Conservation (phyloP, 1,140 invertebrate species). For the Orchesella cincta region DNA sequence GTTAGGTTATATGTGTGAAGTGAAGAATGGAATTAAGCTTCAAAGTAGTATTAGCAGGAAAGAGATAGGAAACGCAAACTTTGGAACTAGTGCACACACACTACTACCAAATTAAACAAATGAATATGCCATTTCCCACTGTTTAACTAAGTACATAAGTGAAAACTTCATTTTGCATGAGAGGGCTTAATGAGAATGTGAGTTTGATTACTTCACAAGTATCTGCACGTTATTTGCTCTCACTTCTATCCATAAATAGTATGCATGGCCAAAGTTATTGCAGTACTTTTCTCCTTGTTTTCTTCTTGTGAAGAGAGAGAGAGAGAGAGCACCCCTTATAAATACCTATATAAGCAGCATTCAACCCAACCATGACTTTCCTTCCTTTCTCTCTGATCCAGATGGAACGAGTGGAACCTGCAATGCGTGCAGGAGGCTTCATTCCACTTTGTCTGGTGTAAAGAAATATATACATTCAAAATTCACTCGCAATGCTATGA, state of each 20-base stretch:
- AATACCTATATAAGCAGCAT: too few relatives aligned
- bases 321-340: too few relatives aligned
- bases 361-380: too few relatives aligned
- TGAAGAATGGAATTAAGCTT: not conserved
- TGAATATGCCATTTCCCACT: not conserved
- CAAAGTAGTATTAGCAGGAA: not conserved
- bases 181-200: constrained; percentile 15
- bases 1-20: not conserved
- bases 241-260: not conserved
- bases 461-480: too few relatives aligned
- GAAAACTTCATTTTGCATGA: constrained; percentile 9
- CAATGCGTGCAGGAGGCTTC: too few relatives aligned
- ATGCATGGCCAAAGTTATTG: too few relatives aligned
- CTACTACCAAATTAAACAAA: not conserved
- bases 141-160: not conserved
- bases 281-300: too few relatives aligned
- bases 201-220: constrained; percentile 29
- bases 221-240: not conserved
- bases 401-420: too few relatives aligned
- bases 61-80: not conserved
- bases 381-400: too few relatives aligned
- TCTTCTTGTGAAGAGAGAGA: too few relatives aligned
- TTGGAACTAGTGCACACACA: not conserved
- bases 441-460: too few relatives aligned
- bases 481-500: too few relatives aligned